Percentiles rank a stretch among this genome's conserved stretches.
Conservation (phyloP, 2,888 invertebrate genomes). For the Polylopha cassiicola region DNA sequence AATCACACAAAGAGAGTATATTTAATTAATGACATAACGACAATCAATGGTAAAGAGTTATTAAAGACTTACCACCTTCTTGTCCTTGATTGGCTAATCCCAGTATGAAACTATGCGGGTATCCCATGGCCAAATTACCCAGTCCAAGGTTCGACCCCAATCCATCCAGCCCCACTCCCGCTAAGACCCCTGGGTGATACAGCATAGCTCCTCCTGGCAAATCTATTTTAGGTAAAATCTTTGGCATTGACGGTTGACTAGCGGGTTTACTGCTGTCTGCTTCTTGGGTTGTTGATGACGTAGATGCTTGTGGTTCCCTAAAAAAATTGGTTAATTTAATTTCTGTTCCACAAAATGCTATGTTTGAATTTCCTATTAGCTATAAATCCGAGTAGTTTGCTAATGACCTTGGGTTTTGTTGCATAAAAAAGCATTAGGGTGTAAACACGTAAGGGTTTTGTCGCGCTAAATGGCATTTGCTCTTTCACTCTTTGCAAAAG, state of each 20-base stretch:
- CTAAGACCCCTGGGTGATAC: constrained; percentile 58
- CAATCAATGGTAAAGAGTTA: not conserved
- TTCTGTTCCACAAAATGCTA: too few relatives aligned
- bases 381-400: too few relatives aligned
- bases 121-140: constrained; percentile 66
- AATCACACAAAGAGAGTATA: not conserved
- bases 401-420: too few relatives aligned
- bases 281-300: constrained; percentile 59
- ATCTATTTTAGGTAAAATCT: constrained; percentile 60
- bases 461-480: too few relatives aligned
- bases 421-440: too few relatives aligned
- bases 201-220: constrained; percentile 69
- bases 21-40: not conserved
- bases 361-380: too few relatives aligned
- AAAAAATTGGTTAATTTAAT: constrained; percentile 4
- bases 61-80: constrained; percentile 53
- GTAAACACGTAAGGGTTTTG: too few relatives aligned
- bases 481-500: too few relatives aligned
- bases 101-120: constrained; percentile 69
- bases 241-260: constrained; percentile 45
- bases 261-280: constrained; percentile 57
- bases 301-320: constrained; percentile 59
- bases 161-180: constrained; percentile 53
- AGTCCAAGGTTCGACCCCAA: constrained; percentile 60
- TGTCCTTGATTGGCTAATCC: constrained; percentile 70